A percentile compares a stretch with the other conserved stretches of the same genome.
phyloP scores from a whole-genome alignment of 2,888 invertebrate genomes.

The Ectemnius lituratus region DNA sequence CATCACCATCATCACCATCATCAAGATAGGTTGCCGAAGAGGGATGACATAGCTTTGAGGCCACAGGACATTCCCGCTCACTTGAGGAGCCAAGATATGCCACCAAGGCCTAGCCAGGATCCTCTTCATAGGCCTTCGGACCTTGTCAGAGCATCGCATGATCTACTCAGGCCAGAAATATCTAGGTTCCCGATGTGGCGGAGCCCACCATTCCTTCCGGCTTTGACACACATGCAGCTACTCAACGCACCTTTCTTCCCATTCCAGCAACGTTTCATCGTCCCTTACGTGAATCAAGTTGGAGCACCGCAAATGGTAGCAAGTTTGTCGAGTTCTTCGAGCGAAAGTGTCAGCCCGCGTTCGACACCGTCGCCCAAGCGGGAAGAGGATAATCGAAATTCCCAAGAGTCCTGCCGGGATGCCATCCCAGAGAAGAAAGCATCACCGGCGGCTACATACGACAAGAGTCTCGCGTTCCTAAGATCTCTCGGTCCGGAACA shows the following conservation, averaged over 20 bases:
- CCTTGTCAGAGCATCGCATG: conserved; percentile 61
- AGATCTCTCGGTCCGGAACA: conserved; percentile 79
- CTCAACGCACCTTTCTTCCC: conserved; percentile 73
- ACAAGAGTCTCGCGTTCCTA: conserved; percentile 72
- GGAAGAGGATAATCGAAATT: conserved; percentile 45
- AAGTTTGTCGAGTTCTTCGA: conserved; percentile 69
- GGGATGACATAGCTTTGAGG: conserved; percentile 61
- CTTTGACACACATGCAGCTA: conserved; percentile 72
- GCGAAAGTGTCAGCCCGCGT: conserved; percentile 72
- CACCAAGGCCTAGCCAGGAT: conserved; percentile 54
- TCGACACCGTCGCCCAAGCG: conserved; percentile 72
- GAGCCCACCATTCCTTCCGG: conserved; percentile 71
- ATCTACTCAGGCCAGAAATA: conserved; percentile 70
- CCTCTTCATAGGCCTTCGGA: conserved; percentile 60
- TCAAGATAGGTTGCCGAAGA: conserved; percentile 62
- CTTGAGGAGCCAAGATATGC: conserved; percentile 59
- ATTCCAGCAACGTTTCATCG: conserved; percentile 72
- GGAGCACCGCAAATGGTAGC: conserved; percentile 64
- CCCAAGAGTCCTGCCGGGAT: conserved; percentile 34
- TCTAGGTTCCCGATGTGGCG: conserved; percentile 73
- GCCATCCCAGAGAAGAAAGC: conserved; percentile 26
- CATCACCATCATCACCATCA: conserved; percentile 45
- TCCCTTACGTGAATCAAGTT: conserved; percentile 71
- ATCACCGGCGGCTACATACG: conserved; percentile 50
- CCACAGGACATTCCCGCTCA: conserved; percentile 60